Percentiles rank a stretch among this genome's conserved stretches.
Conservation (phyloP, 1,140 invertebrate species). For the Psix sp. region DNA sequence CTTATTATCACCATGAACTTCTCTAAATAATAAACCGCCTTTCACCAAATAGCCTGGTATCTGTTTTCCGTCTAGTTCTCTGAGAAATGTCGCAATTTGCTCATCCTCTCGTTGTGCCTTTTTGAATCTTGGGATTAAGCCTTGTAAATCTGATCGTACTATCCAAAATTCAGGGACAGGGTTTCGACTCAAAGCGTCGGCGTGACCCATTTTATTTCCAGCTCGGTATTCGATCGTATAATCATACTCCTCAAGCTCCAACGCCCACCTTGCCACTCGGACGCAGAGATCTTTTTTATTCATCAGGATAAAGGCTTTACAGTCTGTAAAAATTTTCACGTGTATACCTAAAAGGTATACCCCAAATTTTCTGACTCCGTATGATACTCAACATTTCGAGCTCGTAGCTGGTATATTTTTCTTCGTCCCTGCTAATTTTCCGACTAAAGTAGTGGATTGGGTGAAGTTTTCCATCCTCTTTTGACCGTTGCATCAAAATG, state of each 20-base stretch:
- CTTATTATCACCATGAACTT: background rate
- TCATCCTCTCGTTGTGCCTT: conserved; percentile 1
- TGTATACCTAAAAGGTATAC: background rate
- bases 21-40: background rate
- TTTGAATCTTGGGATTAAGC: background rate
- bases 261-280: background rate
- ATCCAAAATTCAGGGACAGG: background rate
- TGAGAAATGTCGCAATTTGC: background rate
- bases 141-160: background rate
- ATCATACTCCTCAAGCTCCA: background rate
- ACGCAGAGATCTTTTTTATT: background rate
- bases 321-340: background rate
- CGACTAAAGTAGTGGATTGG: background rate
- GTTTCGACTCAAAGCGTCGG: background rate
- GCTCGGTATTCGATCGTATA: background rate
- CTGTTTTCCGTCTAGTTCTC: background rate
- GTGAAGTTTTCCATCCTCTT: background rate
- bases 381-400: background rate
- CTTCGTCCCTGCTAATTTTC: background rate
- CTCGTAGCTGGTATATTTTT: background rate
- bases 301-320: background rate
- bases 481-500: background rate
- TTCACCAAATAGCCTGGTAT: background rate
- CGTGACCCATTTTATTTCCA: background rate
- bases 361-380: background rate